phyloP scores from a whole-genome alignment of 2,113 vertebrate genomes.

The Potamarius usumacintae region DNA sequence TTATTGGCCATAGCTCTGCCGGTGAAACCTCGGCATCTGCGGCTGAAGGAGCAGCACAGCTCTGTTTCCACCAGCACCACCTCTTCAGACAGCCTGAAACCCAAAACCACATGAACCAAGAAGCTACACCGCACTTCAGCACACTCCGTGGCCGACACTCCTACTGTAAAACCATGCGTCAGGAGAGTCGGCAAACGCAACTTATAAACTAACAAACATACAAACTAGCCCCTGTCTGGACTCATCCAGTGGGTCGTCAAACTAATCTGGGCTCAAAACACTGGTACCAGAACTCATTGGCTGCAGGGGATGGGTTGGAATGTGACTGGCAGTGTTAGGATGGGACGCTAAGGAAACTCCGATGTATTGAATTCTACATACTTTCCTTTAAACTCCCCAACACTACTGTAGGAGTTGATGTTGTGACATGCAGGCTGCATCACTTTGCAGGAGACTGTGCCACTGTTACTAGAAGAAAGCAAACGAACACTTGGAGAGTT shows the following conservation, averaged over 20 bases:
- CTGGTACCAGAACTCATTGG: constrained; percentile 33
- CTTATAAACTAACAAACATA: constrained; percentile 41
- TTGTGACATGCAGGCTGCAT: constrained; percentile 38
- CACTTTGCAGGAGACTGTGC: constrained; percentile 27
- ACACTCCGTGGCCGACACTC: constrained; percentile 37
- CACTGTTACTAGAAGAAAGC: constrained; percentile 25
- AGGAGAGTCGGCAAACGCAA: constrained; percentile 40
- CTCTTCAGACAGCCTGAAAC: constrained; percentile 75
- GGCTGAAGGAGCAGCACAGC: constrained; percentile 69
- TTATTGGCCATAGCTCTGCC: constrained; percentile 81
- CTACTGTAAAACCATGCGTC: constrained; percentile 41
- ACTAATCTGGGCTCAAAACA: constrained; percentile 32
- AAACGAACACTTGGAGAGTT: constrained; percentile 18
- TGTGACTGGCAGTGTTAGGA: constrained; percentile 25
- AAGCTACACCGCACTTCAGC: constrained; percentile 1
- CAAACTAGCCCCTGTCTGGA: constrained; percentile 45
- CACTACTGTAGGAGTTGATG: constrained; percentile 57
- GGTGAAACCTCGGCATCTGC: constrained; percentile 78
- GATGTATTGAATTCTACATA: constrained; percentile 54
- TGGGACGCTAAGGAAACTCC: constrained; percentile 38
- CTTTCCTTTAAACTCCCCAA: constrained; percentile 82
- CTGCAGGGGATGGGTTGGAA: constrained; percentile 24
- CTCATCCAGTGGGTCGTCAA: constrained; percentile 30
- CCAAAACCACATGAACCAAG: constrained; percentile 71
- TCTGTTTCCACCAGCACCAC: constrained; percentile 68